A percentile compares a stretch with the other conserved stretches of the same genome.
These are phyloP conservation scores for Scaptomyza parva DNA, from an alignment of 2,888 invertebrate genomes.

Conservation along the genomic window DNA sequence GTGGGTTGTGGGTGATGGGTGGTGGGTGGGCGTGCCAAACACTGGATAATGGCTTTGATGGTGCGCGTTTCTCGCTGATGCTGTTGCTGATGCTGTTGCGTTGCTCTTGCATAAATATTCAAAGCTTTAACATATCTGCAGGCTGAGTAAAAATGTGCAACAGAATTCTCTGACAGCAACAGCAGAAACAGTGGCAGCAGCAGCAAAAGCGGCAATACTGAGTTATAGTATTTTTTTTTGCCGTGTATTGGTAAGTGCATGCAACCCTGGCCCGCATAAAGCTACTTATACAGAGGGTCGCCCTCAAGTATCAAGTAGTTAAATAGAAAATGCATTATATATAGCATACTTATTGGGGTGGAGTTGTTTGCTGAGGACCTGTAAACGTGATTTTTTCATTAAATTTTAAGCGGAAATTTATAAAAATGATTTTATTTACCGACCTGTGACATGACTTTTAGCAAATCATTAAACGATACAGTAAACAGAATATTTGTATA, in stretches of 20 bases:
- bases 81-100: conserved; percentile 48
- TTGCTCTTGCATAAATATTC: conserved; percentile 75
- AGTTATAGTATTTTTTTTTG: conserved; percentile 10
- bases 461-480: no score
- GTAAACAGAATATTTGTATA: no score
- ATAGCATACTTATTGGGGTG: background rate
- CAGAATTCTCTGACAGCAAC: conserved; percentile 47
- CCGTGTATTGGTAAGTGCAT: conserved; percentile 47
- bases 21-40: conserved; percentile 38
- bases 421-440: rapidly evolving
- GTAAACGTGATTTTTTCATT: conserved; percentile 2
- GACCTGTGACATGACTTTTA: no score
- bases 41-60: conserved; percentile 44
- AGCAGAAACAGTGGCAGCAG: conserved; percentile 17
- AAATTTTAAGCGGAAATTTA: background rate
- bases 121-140: conserved; percentile 79
- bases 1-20: no score
- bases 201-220: conserved; percentile 1
- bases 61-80: conserved; percentile 27
- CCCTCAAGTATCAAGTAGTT: conserved; percentile 30
- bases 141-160: conserved; percentile 80
- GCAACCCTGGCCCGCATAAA: conserved; percentile 51
- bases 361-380: background rate
- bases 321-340: conserved; percentile 38
- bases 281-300: conserved; percentile 52